Percentiles rank a stretch among this genome's conserved stretches.
Evolutionary conservation across 2,113 vertebrate genomes (phyloP).

Genomic region (Sporophila hypoxantha): DNA sequence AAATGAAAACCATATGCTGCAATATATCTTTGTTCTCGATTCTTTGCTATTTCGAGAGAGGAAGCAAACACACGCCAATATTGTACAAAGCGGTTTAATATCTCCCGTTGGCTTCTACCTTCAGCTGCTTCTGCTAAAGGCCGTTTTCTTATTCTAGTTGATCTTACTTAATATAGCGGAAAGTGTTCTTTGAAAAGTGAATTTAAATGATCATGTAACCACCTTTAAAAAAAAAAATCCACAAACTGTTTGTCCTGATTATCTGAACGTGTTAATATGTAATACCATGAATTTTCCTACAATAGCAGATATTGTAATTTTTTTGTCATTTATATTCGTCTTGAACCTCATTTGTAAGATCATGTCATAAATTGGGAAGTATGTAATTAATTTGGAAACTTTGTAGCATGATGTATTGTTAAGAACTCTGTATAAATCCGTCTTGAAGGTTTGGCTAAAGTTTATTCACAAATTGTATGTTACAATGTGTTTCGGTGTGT

Average conservation of each 20-base stretch:
- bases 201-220: constrained; percentile 18
- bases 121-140: constrained; percentile 29
- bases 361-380: constrained; percentile 58
- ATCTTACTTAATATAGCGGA: constrained; percentile 28
- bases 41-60: constrained; percentile 47
- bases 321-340: constrained; percentile 60
- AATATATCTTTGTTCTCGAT: constrained; percentile 57
- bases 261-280: constrained; percentile 46
- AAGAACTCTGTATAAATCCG: constrained; percentile 61
- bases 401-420: constrained; percentile 74
- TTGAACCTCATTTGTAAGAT: constrained; percentile 66
- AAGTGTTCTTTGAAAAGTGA: constrained; percentile 29
- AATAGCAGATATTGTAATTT: constrained; percentile 35
- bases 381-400: constrained; percentile 64
- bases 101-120: constrained; percentile 41
- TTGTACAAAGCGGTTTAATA: constrained; percentile 46
- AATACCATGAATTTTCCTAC: constrained; percentile 61
- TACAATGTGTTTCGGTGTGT: constrained; percentile 62
- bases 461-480: constrained; percentile 61
- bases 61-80: constrained; percentile 22
- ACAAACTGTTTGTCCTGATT: constrained; percentile 23
- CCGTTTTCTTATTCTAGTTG: constrained; percentile 24
- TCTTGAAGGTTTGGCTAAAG: constrained; percentile 50
- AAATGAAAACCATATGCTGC: constrained; percentile 69
- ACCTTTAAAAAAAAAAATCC: neutral